Base-by-base conservation (phyloP, 2,888 invertebrate species). In the Tetranychus truncatus region DNA sequence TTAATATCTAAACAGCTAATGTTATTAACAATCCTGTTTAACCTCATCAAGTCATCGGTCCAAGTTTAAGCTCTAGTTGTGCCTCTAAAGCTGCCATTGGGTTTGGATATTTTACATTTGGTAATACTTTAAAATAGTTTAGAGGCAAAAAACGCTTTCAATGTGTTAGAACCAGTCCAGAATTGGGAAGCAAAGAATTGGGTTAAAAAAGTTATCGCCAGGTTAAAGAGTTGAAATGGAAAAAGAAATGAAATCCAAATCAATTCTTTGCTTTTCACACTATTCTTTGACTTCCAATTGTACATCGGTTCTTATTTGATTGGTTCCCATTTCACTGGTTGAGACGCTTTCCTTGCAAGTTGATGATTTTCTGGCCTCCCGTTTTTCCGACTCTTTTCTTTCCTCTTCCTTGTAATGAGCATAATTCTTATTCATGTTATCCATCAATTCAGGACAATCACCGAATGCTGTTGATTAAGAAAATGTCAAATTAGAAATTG, bases 391-490 rank as follows among this genome's bases (percentile, higher is more conserved):
- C 18, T 46, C 45, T 20, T 46, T 65, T 44, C 81, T 81, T 77
- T 84, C 83, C 77, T 83, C 80, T 21, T 91, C 91, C 81, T 91
- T 91, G 95, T 95, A 95, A 82, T 90, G 91, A 76, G 89, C 87
- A 84, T 94, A 92, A 84, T 95, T 95, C 81, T 85, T 86, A 80
- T 90, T 87, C 84, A 95, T 89, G 83, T 91, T 88, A 18, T 87
- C 87, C 78, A 94, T 88, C 79, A 95, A 85, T 83, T 94, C 93
- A 1, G 94, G 94, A 87, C 94, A 90, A 82, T 94, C 92, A 81
- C 93, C 89, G 84, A 94, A 93, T 74, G 90, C 94, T 92, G 84
- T 5, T 84, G 82, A 80, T 72, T 74, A 78, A 75, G 69, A 45
- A 34, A 34, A 34, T 3, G 34, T 34, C 34, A 34, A 34, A 34